Conservation (phyloP, 2,113 vertebrate species). For the Heloderma charlesbogerti region DNA sequence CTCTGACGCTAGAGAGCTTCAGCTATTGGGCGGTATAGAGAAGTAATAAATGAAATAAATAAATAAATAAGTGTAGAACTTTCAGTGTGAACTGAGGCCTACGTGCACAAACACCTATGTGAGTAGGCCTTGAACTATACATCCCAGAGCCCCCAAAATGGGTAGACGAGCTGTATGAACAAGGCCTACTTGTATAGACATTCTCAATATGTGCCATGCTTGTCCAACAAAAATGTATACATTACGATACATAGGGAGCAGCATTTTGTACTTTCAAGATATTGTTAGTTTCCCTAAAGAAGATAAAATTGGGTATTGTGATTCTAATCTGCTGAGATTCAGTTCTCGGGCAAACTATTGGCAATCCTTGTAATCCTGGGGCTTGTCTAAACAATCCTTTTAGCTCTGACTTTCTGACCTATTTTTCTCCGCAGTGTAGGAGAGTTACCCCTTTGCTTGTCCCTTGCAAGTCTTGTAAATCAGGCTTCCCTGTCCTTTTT, state of each 20-base stretch:
- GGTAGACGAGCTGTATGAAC: not conserved
- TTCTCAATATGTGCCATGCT: not conserved
- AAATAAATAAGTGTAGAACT: not conserved
- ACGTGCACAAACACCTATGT: not conserved
- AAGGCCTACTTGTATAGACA: not conserved
- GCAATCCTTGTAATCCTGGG: slow-evolving; percentile 13
- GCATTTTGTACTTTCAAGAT: slow-evolving; percentile 17
- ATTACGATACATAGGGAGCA: fast-evolving
- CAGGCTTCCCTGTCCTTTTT: not conserved
- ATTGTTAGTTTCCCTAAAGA: slow-evolving; percentile 29
- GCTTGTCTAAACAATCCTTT: slow-evolving; percentile 52
- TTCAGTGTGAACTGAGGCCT: not conserved
- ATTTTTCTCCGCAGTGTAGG: slow-evolving; percentile 45
- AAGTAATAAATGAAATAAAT: too few relatives aligned
- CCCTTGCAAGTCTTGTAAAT: not conserved
- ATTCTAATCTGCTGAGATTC: slow-evolving; percentile 14
- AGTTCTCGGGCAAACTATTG: not conserved
- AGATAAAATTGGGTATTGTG: slow-evolving; percentile 5
- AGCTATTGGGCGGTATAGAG: too few relatives aligned
- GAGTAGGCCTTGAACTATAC: not conserved
- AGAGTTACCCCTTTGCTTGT: slow-evolving; percentile 18
- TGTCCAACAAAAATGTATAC: not conserved
- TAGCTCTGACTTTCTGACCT: slow-evolving; percentile 49
- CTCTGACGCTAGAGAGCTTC: not conserved
- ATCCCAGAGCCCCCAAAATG: not conserved